These are phyloP conservation scores for Pelvicachromis taeniatus DNA, from an alignment of 2,113 vertebrate genomes.

Conservation along the genomic window DNA sequence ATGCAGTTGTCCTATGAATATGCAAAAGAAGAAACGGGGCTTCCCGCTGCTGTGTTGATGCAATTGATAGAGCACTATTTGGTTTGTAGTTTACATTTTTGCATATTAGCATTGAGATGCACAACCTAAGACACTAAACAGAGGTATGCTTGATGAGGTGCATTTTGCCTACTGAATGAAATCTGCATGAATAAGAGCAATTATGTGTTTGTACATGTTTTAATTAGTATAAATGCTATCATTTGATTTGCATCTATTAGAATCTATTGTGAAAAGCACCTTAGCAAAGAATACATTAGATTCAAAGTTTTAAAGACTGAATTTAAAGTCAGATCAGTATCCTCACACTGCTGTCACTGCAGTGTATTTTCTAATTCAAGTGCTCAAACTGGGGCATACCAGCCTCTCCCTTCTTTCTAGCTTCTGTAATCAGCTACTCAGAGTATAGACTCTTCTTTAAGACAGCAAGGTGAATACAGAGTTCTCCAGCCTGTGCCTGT, in stretches of 20 bases:
- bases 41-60: constrained; percentile 46
- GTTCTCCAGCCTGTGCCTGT: neutral
- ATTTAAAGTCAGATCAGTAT: neutral
- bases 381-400: neutral
- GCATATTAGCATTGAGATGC: constrained; percentile 7
- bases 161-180: neutral
- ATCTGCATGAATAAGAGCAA: neutral
- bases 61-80: constrained; percentile 47
- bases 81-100: constrained; percentile 31
- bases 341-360: neutral
- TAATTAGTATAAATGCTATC: neutral
- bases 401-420: neutral
- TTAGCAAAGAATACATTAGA: neutral
- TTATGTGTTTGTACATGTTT: neutral
- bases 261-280: neutral
- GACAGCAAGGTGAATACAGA: constrained; percentile 19
- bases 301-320: neutral
- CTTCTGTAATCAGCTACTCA: neutral
- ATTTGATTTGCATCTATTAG: neutral
- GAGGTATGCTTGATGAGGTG: neutral
- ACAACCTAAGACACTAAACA: neutral
- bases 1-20: constrained; percentile 59
- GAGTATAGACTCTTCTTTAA: constrained; percentile 30
- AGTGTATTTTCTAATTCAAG: neutral
- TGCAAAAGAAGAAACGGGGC: constrained; percentile 50